phyloP scores from a whole-genome alignment of 2,113 vertebrate species.

The Pelodiscus sinensis region DNA sequence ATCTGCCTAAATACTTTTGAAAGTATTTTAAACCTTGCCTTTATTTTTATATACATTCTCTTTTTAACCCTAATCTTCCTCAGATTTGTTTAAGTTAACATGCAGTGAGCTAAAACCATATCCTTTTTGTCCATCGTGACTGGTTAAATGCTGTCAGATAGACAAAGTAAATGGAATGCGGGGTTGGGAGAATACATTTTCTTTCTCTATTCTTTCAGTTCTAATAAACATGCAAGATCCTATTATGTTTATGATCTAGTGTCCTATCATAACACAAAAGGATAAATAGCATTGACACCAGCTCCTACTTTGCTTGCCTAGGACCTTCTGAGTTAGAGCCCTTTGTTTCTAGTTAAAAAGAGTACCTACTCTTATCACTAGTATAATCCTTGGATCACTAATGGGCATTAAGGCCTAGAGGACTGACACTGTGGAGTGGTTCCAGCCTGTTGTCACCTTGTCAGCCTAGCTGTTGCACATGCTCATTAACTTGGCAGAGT shows the following conservation, averaged over 20 bases:
- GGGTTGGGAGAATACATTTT: not conserved
- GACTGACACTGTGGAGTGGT: fast-evolving
- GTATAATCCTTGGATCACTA: not conserved
- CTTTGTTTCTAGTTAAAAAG: not conserved
- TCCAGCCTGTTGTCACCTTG: not conserved
- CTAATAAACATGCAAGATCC: not conserved
- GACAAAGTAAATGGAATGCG: not conserved
- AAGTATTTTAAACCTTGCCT: not conserved
- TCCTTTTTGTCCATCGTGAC: not conserved
- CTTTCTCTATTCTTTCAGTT: not conserved
- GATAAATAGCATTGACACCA: not conserved
- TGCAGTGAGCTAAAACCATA: not conserved
- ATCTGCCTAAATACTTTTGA: not conserved
- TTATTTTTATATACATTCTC: not conserved
- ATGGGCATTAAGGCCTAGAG: not conserved
- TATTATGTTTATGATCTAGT: fast-evolving
- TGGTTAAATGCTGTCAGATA: not conserved
- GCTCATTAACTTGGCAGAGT: not conserved
- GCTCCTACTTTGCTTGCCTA: not conserved
- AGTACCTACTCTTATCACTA: not conserved
- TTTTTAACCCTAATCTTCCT: not conserved
- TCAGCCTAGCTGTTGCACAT: fast-evolving
- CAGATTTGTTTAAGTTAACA: not conserved
- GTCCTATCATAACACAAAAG: not conserved
- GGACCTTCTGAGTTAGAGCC: not conserved